Conservation (phyloP, 2,797 vertebrate species). For the Propithecus perrieri region DNA sequence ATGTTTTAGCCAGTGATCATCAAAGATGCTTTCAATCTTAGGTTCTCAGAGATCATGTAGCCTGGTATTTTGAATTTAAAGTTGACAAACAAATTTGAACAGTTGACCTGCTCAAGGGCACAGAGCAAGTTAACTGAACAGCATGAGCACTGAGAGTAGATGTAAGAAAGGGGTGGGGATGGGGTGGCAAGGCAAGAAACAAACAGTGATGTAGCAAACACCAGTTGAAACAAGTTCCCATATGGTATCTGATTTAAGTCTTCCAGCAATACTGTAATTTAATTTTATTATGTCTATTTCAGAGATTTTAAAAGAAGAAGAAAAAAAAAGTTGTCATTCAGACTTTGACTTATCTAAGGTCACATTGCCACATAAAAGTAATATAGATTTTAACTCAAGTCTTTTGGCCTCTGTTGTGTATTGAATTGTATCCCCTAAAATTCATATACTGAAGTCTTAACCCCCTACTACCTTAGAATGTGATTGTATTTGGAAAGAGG, state of each 20-base stretch:
- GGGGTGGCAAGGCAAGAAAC: neutral
- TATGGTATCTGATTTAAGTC: neutral
- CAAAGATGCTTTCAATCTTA: neutral
- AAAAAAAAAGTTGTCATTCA: no score
- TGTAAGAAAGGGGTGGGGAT: neutral
- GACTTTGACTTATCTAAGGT: neutral
- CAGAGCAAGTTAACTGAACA: neutral
- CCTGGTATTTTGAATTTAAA: neutral
- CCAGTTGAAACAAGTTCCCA: neutral
- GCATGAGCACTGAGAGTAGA: neutral
- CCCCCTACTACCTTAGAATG: neutral
- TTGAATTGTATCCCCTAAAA: neutral
- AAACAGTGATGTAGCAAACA: neutral
- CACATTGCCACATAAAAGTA: neutral
- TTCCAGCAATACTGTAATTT: neutral
- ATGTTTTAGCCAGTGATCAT: neutral
- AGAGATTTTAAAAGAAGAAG: neutral
- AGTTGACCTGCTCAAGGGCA: neutral
- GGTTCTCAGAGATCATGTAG: neutral
- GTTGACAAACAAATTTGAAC: neutral
- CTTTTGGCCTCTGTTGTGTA: neutral
- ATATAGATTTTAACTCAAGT: neutral
- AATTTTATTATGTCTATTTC: neutral
- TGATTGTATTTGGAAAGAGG: neutral
- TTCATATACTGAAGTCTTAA: neutral